Base-by-base conservation (phyloP, 2,113 vertebrate species). In the Corythaeola cristata region DNA sequence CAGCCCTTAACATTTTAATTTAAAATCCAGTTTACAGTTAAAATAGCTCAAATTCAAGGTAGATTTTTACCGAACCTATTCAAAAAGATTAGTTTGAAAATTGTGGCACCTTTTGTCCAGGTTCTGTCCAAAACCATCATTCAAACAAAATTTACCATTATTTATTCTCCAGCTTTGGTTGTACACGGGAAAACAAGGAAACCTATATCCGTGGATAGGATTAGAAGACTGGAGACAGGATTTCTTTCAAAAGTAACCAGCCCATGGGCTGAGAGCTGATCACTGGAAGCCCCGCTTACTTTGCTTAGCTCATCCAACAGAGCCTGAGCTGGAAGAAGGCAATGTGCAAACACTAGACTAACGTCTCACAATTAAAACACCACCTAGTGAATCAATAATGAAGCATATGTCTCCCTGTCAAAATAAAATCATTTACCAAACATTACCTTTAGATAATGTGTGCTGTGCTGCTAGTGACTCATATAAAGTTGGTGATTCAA, bases 311-410 rank as follows among this genome's bases (percentile, higher is more conserved):
- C 44, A 14, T 72, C 79, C 66, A 85, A 16, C 22, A 52, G 69
- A 91, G 44, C 66, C 21, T 8, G 60, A 86, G 69, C 86, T 95
- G 80, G 28, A 87, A 96, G 84, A 85, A 87, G 66, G 68, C 89
- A 75, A 68, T 2, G n/a, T 55, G 56, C 53, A 79, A 90, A 86
- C 26, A 56, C 67, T 53, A 80, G 69, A 50, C 41, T 84, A 7
- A 66, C 5, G 5, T 50, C 33, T 88, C 50, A 83, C 76, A 89
- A 91, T 82, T 90, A 89, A 96, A 94, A 71, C 80, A 79, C 37
- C 47, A 95, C 84, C 74, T 88, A 73, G 68, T 89, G 87, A 96
- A 85, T 76, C 88, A 96, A 92, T 59, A 96, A 71, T 67, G 60
- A 80, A 75, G 50, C 82, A 91, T 95, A 92, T 72, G 91, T 24